A percentile compares a stretch with the other conserved stretches of the same genome.
These are phyloP conservation scores for Drosophila mayaguana DNA, from an alignment of 2,888 invertebrate genomes.

Conservation along the genomic window DNA sequence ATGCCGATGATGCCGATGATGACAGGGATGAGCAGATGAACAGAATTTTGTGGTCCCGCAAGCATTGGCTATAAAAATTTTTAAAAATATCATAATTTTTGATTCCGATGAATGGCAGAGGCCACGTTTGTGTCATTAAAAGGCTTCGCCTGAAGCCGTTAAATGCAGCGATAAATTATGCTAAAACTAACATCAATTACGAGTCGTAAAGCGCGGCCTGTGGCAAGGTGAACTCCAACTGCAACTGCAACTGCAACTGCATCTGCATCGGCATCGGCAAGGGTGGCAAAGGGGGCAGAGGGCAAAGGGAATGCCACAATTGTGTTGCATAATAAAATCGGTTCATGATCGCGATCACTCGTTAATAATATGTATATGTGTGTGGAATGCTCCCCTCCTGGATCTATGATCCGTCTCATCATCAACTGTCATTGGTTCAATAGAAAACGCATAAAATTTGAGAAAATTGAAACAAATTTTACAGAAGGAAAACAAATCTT, in stretches of 20 bases:
- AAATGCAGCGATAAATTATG: slow-evolving; percentile 80
- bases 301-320: slow-evolving; percentile 58
- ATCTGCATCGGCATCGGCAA: no score
- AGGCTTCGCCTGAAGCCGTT: slow-evolving; percentile 80
- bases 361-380: slow-evolving; percentile 53
- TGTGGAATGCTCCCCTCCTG: slow-evolving; percentile 40
- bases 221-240: slow-evolving; percentile 46
- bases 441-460: slow-evolving; percentile 81
- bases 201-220: slow-evolving; percentile 69
- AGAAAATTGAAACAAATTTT: slow-evolving; percentile 72
- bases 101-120: slow-evolving; percentile 62
- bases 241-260: slow-evolving; percentile 24
- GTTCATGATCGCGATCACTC: slow-evolving; percentile 45
- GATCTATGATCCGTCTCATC: slow-evolving; percentile 24
- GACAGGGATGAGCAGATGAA: slow-evolving; percentile 49
- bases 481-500: slow-evolving; percentile 61
- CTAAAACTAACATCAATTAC: slow-evolving; percentile 83
- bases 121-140: slow-evolving; percentile 71
- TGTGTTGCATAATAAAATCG: slow-evolving; percentile 68
- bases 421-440: slow-evolving; percentile 70
- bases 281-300: slow-evolving; percentile 1
- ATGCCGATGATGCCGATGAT: slow-evolving; percentile 50
- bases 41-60: slow-evolving; percentile 51
- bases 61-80: slow-evolving; percentile 66
- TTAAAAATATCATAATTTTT: slow-evolving; percentile 80